Evolutionary conservation across 1,140 invertebrate genomes (phyloP), one percentile per base, ranked within the genome.

Genomic region (Luehdorfia chinensis): DNA sequence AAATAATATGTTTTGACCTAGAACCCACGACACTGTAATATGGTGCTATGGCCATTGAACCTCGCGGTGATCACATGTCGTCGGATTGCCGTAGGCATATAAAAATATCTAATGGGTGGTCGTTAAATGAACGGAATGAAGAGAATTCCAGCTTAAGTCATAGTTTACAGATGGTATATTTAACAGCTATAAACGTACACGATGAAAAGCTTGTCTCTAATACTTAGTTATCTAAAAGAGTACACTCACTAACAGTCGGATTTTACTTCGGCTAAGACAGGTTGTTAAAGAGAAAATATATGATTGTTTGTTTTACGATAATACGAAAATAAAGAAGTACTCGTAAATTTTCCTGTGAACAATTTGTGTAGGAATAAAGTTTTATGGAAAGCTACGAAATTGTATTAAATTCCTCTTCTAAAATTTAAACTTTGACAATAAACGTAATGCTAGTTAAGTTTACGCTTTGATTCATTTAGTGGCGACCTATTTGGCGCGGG

Each of bases 361-460:
- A 9, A 21, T 27, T 12, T 12, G 28, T 41, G 23, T 14, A 25
- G 7, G n/a, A 30, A 15, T 16, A 15, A 2, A 28, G 8, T 28
- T 43, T 43, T 43, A 43, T 43, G 25, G 39, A 43, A 28, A 28
- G 25, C 25, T 16, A 16, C 25, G 3, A 43, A 41, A 27, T 25
- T 30, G 12, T 27, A 37, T 37, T 37, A 37, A n/a, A n/a, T 13
- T 8, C 23, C 36, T 25, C 12, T 43, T 43, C 39, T n/a, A 43
- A 16, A 28, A 43, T 43, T 43, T 43, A 43, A 43, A 43, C 39
- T 43, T 43, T 43, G 39, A 43, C 39, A 43, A 43, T 43, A 43
- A 43, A 43, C 25, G 39, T 43, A 43, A 43, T 43, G 39, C 25
- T 27, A 28, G 39, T 43, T 43, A 43, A 43, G 39, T 43, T 43